These are phyloP conservation scores for Miichthys miiuy DNA, from an alignment of 2,797 vertebrate species.

Conservation along the genomic window DNA sequence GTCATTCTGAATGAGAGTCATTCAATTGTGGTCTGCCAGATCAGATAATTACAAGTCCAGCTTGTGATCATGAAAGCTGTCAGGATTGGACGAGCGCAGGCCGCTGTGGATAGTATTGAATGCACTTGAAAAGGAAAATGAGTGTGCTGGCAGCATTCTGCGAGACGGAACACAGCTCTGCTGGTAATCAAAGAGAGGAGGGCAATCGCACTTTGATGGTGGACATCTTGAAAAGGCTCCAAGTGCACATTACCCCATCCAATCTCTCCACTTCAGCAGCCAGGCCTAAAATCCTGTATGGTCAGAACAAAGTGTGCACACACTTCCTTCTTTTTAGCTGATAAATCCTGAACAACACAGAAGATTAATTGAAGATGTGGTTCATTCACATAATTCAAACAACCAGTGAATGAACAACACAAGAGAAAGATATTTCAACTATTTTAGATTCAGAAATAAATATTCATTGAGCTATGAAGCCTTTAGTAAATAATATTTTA, in stretches of 20 bases:
- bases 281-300: not conserved
- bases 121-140: constrained; percentile 34
- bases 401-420: too few species aligned
- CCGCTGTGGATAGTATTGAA: constrained; percentile 29
- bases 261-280: constrained; percentile 4
- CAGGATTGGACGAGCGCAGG: constrained; percentile 6
- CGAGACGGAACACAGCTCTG: not conserved
- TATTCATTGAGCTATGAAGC: too few species aligned
- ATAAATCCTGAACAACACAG: not conserved
- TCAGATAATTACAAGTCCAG: constrained; percentile 16
- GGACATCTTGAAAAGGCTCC: constrained; percentile 19
- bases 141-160: constrained; percentile 12
- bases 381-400: too few species aligned
- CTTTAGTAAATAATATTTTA: too few species aligned
- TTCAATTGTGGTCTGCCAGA: constrained; percentile 13
- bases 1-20: constrained; percentile 2
- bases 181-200: not conserved
- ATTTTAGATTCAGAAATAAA: too few species aligned
- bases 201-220: constrained; percentile 27
- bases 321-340: constrained; percentile 6
- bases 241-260: constrained; percentile 36
- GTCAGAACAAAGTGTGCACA: constrained; percentile 4
- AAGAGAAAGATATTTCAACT: too few species aligned
- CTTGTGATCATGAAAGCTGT: constrained; percentile 14
- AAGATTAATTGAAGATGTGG: too few species aligned